Base-by-base conservation (phyloP, 2,888 invertebrate genomes). In the Sympetrum striolatum region DNA sequence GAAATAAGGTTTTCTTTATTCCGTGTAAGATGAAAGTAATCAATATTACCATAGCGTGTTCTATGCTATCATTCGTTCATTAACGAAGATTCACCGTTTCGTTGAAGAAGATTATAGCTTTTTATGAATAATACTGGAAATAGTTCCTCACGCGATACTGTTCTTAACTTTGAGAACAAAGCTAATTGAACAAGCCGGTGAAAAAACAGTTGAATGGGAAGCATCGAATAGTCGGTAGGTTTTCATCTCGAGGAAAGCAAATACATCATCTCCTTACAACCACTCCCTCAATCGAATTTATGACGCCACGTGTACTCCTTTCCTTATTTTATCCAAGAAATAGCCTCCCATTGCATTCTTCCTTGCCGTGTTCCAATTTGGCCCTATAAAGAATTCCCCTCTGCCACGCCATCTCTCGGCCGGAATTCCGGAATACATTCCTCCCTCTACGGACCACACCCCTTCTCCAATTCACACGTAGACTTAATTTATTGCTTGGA, bases 401-500 rank as follows among this genome's bases (percentile, higher is more conserved):
- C 73, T 73, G 5, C 31, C 73, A 31, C 73, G 25, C 73, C 73
- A 31, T 25, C 73, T 64, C 64, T n/a, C 64, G n/a, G 5, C 64
- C 31, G 73, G 31, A 73, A 73, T 73, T 73, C 73, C 73, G 5
- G 73, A 82, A 53, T 58, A 14, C 53, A n/a, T 48, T 31, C 44
- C 39, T 81, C 48, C 37, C 18, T 39, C 37, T 10, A 1, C 48
- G 35, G 35, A 35, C 58, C 82, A 58, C 82, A 58, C 58, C 60
- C 60, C 86, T 31, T 18, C 60, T 2, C 5, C 60, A 2, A 35
- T 86, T 64, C 86, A 22, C 22, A 60, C 37, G 37, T 35, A 37
- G 60, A 60, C 37, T 60, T 86, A 86, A 86, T 86, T 86, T 86
- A 86, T 86, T 86, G 86, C 60, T 39, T 86, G 35, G 64, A 10